These are phyloP conservation scores for Euproctis similis DNA, from an alignment of 2,888 invertebrate genomes.

Conservation along the genomic window DNA sequence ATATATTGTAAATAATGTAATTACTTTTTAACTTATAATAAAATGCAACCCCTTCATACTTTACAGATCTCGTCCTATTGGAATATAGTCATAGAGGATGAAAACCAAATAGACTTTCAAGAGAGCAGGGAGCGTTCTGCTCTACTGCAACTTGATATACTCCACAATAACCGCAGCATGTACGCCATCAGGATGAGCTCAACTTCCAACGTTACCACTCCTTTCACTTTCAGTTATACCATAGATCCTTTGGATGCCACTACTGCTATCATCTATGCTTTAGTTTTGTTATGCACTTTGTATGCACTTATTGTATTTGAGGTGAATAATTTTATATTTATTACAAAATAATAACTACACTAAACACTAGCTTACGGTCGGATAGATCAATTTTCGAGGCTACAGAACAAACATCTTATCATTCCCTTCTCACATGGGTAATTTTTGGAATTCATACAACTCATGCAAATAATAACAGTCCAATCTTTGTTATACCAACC, in stretches of 20 bases:
- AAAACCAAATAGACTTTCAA: conserved; percentile 75
- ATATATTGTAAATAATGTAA: too few relatives aligned
- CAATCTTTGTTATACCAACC: too few relatives aligned
- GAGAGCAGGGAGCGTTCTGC: conserved; percentile 57
- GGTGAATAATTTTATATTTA: too few relatives aligned
- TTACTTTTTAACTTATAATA: too few relatives aligned
- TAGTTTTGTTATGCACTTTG: conserved; percentile 6
- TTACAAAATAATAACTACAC: too few relatives aligned
- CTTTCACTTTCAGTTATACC: conserved; percentile 8
- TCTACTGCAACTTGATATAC: conserved; percentile 40
- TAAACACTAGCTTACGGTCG: too few relatives aligned
- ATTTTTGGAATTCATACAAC: too few relatives aligned
- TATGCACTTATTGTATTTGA: conserved; percentile 10
- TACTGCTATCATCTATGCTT: conserved; percentile 5
- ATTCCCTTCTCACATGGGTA: too few relatives aligned
- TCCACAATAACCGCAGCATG: conserved; percentile 1
- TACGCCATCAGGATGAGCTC: conserved; percentile 5
- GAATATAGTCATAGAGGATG: conserved; percentile 76
- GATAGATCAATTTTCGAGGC: too few relatives aligned
- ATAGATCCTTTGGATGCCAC: conserved; percentile 8
- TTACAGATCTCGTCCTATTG: conserved; percentile 69
- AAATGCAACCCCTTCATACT: not conserved
- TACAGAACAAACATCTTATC: too few relatives aligned
- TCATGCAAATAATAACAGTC: too few relatives aligned
- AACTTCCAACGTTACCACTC: conserved; percentile 2